Evolutionary conservation across 1,140 invertebrate species (phyloP), one percentile per base, ranked within the genome.

Genomic region (Philotrypesis tridentata): DNA sequence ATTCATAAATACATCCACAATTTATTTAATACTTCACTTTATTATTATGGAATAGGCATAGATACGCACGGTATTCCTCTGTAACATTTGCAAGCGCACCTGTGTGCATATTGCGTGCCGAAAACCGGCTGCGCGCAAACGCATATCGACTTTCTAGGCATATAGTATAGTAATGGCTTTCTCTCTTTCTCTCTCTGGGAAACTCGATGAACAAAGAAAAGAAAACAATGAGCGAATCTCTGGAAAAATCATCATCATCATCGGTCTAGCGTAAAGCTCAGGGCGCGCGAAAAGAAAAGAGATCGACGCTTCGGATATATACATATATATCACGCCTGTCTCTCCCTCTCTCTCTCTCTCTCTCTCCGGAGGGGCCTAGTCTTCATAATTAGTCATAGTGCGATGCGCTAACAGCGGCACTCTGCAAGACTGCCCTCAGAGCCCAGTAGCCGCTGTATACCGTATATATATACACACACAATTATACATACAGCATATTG

Each of bases 371-470:
- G 61, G 29, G 61, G 79, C 74, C 33, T 71, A 75, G 25, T 11
- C 6, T 27, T 74, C 87, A 87, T 91, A 91, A 91, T 91, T 91
- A 91, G 90, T 91, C 90, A 91, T 91, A 91, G 90, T 91, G 90
- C 88, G 87, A 88, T 91, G 90, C 89, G 89, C 89, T 91, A 91
- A 91, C 89, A 91, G 90, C 90, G 90, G 90, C 88, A 90, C 89
- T 91, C 89, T 91, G 90, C 90, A 89, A 90, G 87, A 91, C 84
- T 92, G 90, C 87, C 77, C 83, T 84, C 83, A n/a, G 4, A 23
- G 25, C 33, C 43, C 1, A 23, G n/a, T 21, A 2, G 31, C 33
- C 65, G 63, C 73, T 29, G 33, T 37, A 37, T 37, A 37, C n/a
- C 33, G 8, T 37, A 37, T 37, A 37, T 37, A 37, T 37, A 37